Evolutionary conservation across 2,797 vertebrate genomes (phyloP).

Genomic region (Hafferia zeledoni): DNA sequence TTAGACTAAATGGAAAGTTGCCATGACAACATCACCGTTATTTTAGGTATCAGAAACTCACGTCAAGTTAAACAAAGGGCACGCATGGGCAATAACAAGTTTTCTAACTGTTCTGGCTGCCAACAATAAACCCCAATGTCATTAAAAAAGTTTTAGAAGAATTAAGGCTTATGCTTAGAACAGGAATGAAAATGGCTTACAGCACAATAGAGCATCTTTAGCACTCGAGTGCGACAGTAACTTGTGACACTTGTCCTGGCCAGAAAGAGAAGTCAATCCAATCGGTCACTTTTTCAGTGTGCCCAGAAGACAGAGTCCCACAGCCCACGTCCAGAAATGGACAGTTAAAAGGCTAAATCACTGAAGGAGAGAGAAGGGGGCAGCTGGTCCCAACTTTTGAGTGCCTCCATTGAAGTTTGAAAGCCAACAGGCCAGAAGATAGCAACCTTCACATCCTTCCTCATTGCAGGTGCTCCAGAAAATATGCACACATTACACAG

Average conservation of each 20-base stretch:
- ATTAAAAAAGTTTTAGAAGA: constrained; percentile 46
- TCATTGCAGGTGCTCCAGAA: not conserved
- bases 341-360: not conserved
- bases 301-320: not conserved
- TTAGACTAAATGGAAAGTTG: constrained; percentile 78
- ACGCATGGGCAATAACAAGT: constrained; percentile 53
- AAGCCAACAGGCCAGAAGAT: not conserved
- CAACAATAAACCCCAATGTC: constrained; percentile 46
- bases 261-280: not conserved
- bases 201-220: not conserved
- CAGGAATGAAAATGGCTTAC: constrained; percentile 47
- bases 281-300: not conserved
- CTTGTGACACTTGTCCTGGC: not conserved
- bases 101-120: constrained; percentile 58
- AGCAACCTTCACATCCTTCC: not conserved
- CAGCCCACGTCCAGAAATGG: not conserved
- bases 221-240: not conserved
- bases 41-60: constrained; percentile 77
- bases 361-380: not conserved
- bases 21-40: constrained; percentile 80
- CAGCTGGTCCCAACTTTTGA: not conserved
- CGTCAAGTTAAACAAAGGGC: constrained; percentile 72
- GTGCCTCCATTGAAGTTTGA: not conserved
- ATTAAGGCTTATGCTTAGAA: constrained; percentile 17
- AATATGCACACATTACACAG: not conserved